A percentile compares a stretch with the other conserved stretches of the same genome.
Conservation (phyloP, 1,140 invertebrate species). For the Aethina tumida region DNA sequence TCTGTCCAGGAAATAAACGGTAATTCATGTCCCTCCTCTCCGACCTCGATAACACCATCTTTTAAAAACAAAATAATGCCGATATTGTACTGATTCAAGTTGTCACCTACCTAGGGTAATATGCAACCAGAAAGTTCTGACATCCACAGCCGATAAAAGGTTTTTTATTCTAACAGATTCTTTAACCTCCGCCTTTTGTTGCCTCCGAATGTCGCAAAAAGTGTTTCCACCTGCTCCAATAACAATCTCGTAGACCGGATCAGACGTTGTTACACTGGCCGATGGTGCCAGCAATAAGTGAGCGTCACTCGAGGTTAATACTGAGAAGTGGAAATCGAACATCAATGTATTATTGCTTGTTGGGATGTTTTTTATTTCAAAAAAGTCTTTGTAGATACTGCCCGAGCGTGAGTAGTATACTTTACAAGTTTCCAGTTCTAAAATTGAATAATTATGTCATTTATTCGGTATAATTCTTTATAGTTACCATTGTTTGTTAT, state of each 20-base stretch:
- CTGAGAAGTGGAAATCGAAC: slow-evolving; percentile 47
- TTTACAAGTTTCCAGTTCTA: slow-evolving; percentile 37
- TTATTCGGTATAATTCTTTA: too few species aligned
- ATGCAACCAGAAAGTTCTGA: slow-evolving; percentile 46
- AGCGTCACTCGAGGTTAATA: slow-evolving; percentile 46
- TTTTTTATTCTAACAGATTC: slow-evolving; percentile 37
- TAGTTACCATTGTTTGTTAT: slow-evolving; percentile 16
- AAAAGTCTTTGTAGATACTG: slow-evolving; percentile 41
- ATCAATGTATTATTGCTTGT: slow-evolving; percentile 24
- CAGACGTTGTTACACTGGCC: slow-evolving; percentile 28
- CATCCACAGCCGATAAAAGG: slow-evolving; percentile 42
- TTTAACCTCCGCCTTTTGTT: slow-evolving; percentile 39
- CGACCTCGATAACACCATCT: slow-evolving; percentile 45
- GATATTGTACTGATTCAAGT: background rate
- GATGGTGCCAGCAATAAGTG: slow-evolving; percentile 46
- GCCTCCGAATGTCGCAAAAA: slow-evolving; percentile 47
- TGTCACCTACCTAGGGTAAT: slow-evolving; percentile 39
- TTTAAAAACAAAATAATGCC: slow-evolving; percentile 17
- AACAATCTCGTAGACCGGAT: slow-evolving; percentile 52
- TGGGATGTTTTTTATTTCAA: slow-evolving; percentile 27
- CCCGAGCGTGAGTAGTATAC: slow-evolving; percentile 38
- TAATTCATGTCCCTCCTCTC: slow-evolving; percentile 41
- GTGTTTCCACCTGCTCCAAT: slow-evolving; percentile 49
- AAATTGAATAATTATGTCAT: too few species aligned
- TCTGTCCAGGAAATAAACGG: slow-evolving; percentile 45